Evolutionary conservation across 1,140 invertebrate genomes (phyloP).

Genomic region (Pissodes strobi): DNA sequence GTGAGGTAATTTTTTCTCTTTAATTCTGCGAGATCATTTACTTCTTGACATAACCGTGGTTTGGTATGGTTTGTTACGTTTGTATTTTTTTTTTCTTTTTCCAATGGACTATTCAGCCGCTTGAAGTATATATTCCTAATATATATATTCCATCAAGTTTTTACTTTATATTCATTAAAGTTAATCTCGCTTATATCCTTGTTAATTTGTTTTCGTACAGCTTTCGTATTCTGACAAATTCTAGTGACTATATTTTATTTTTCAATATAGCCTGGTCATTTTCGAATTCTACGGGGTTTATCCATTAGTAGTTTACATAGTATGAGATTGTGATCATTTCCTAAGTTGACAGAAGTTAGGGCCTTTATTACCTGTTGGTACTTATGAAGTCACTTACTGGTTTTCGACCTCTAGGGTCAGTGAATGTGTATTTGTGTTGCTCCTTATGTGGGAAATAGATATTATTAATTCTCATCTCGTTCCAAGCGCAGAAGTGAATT

Average conservation of each 20-base stretch:
- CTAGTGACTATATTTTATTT: constrained; percentile 16
- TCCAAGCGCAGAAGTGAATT: too few relatives aligned
- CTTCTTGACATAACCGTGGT: constrained; percentile 16
- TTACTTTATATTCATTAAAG: background rate
- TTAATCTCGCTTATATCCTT: background rate
- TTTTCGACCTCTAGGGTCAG: constrained; percentile 9
- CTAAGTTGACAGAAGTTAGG: constrained; percentile 6
- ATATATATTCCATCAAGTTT: constrained; percentile 1
- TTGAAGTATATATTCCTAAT: background rate
- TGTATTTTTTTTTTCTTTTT: background rate
- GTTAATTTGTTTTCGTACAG: constrained; percentile 13
- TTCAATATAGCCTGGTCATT: background rate
- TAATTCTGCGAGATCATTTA: too few relatives aligned
- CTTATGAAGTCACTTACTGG: constrained; percentile 3
- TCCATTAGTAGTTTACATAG: background rate
- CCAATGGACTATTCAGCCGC: constrained; percentile 5
- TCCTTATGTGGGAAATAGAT: too few relatives aligned
- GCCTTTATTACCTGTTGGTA: constrained; percentile 1
- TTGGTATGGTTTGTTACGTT: too few relatives aligned
- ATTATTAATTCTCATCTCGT: too few relatives aligned
- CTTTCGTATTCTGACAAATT: background rate
- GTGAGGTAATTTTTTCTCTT: background rate
- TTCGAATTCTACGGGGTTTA: background rate
- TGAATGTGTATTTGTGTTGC: too few relatives aligned
- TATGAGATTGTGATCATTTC: constrained; percentile 4